Percentiles rank a stretch among this genome's conserved stretches.
Conservation (phyloP, 2,797 vertebrate genomes). For the Strix occidentalis region DNA sequence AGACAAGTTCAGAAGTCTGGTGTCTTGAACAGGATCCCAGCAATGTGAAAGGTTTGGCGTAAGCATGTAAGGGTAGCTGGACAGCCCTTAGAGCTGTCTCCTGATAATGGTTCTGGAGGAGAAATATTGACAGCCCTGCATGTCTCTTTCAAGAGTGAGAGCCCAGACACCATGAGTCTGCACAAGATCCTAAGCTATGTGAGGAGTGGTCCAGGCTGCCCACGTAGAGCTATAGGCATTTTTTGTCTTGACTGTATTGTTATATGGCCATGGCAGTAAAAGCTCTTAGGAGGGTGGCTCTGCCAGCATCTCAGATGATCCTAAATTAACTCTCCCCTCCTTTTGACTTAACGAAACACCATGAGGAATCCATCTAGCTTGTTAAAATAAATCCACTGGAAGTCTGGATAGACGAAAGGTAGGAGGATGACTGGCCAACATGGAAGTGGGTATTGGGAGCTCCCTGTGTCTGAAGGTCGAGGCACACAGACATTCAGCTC, state of each 20-base stretch:
- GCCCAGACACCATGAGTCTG: not conserved
- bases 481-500: not conserved
- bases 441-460: not conserved
- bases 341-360: not conserved
- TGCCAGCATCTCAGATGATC: not conserved
- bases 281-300: not conserved
- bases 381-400: not conserved
- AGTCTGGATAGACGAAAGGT: not conserved
- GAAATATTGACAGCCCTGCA: not conserved
- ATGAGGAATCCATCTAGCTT: not conserved
- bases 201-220: not conserved
- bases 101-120: not conserved
- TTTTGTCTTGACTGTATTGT: not conserved
- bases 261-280: not conserved
- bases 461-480: not conserved
- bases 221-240: rapidly evolving
- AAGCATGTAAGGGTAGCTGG: no score
- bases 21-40: not conserved
- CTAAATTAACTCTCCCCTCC: not conserved
- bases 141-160: not conserved
- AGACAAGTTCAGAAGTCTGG: not conserved
- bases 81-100: not conserved
- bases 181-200: not conserved
- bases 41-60: rapidly evolving
- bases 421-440: not conserved